Evolutionary conservation across 2,113 vertebrate genomes (phyloP).

Genomic region (Sander vitreus): DNA sequence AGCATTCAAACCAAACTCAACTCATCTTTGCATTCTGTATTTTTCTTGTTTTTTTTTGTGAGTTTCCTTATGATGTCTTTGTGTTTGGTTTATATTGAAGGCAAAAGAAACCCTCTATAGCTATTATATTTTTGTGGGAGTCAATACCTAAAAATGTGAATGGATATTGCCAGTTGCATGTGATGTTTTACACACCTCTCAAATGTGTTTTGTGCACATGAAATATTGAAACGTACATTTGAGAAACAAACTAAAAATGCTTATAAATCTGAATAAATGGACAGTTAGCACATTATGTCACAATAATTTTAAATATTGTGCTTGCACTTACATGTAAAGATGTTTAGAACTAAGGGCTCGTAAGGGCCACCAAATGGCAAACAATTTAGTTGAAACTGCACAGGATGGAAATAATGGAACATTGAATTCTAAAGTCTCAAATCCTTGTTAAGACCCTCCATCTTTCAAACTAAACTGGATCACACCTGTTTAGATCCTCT

Average conservation of each 20-base stretch:
- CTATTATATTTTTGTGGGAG: not conserved
- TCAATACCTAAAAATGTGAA: not conserved
- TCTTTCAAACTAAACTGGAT: conserved; percentile 86
- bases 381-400: conserved; percentile 72
- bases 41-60: not conserved
- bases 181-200: not conserved
- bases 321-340: conserved; percentile 22
- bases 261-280: not conserved
- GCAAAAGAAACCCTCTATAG: not conserved
- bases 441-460: conserved; percentile 85
- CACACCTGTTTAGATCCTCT: conserved; percentile 83
- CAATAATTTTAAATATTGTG: not conserved
- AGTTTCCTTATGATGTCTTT: not conserved
- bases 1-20: not conserved
- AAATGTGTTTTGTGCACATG: conserved; percentile 4
- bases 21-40: not conserved
- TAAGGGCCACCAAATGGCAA: conserved; percentile 59
- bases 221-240: not conserved
- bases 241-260: conserved; percentile 7
- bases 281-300: not conserved
- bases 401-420: conserved; percentile 78
- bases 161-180: not conserved
- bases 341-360: conserved; percentile 16
- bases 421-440: conserved; percentile 83
- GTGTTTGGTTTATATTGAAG: not conserved